Evolutionary conservation across 2,797 vertebrate species (phyloP).

Genomic region (Pangasius djambal): DNA sequence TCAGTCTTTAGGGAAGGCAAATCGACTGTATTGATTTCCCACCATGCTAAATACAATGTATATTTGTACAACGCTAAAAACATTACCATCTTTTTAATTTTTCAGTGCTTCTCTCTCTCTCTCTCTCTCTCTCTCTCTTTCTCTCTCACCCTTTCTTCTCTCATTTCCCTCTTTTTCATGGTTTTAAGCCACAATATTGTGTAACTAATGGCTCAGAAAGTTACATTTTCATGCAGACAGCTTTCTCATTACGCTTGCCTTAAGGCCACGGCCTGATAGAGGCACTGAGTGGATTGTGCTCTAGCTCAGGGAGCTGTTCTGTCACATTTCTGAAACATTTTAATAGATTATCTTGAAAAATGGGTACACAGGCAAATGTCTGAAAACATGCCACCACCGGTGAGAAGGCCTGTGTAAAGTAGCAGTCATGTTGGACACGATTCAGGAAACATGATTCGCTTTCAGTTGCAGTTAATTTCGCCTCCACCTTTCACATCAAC

Average conservation of each 20-base stretch:
- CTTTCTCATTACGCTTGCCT: slow-evolving; percentile 12
- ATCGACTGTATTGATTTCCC: background rate
- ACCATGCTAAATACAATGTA: slow-evolving; percentile 8
- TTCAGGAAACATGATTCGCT: background rate
- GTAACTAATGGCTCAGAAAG: slow-evolving; percentile 10
- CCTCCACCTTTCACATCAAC: background rate
- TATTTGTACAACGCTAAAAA: background rate
- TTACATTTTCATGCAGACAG: slow-evolving; percentile 21
- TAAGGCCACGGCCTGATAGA: background rate
- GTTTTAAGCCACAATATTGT: background rate
- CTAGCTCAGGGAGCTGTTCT: background rate
- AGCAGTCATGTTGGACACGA: background rate
- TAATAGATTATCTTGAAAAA: background rate
- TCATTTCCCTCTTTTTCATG: background rate
- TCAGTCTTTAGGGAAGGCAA: background rate
- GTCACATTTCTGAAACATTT: background rate
- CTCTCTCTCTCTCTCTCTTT: background rate
- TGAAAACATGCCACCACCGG: background rate
- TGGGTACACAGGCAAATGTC: background rate
- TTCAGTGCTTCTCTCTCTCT: background rate
- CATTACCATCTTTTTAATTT: background rate
- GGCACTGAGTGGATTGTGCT: background rate
- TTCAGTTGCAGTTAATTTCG: background rate
- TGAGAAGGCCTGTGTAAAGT: background rate
- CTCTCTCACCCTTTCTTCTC: background rate